Conservation (phyloP, 2,113 vertebrate species). For the Pyrgilauda ruficollis region DNA sequence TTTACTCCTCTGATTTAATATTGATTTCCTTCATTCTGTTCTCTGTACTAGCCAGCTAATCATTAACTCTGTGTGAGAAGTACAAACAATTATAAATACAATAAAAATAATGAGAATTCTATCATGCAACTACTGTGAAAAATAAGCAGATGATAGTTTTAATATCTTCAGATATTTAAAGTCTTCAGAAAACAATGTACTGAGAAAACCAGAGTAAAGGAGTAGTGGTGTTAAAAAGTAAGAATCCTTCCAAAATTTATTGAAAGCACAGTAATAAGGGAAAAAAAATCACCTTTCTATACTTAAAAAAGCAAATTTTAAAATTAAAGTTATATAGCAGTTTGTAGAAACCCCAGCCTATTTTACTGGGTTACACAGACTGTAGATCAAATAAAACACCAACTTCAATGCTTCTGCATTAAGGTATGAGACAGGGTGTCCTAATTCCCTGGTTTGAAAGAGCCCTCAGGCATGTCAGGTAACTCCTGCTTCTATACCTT, state of each 20-base stretch:
- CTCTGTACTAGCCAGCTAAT: not conserved
- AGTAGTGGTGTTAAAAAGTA: not conserved
- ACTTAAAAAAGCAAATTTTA: not conserved
- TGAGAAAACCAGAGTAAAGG: not conserved
- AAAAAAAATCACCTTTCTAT: not conserved
- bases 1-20: slow-evolving; percentile 3
- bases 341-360: not conserved
- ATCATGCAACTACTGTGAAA: not conserved
- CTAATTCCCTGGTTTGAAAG: not conserved
- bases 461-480: not conserved
- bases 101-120: not conserved
- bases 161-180: not conserved
- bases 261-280: not conserved
- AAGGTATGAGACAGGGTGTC: not conserved
- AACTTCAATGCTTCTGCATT: not conserved
- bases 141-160: not conserved
- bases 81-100: not conserved
- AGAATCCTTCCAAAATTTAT: not conserved
- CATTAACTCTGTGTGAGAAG: not conserved
- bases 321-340: not conserved
- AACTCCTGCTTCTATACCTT: not conserved
- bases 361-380: not conserved
- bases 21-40: slow-evolving; percentile 8
- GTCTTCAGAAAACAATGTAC: not conserved
- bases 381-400: not conserved